phyloP scores from a whole-genome alignment of 2,888 invertebrate genomes.

The Drosophila pseudotakahashii region DNA sequence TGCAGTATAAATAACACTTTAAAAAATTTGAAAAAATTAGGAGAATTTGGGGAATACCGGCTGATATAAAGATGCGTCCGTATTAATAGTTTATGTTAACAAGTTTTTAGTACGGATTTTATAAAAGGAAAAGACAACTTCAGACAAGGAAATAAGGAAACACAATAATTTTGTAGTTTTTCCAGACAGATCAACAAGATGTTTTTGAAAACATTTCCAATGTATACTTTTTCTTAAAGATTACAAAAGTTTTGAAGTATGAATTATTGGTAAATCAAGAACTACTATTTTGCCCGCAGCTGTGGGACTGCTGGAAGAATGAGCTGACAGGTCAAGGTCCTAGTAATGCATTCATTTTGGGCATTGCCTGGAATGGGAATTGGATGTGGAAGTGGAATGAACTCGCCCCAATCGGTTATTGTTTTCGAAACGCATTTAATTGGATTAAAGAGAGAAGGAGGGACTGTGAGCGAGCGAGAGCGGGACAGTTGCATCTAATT shows the following conservation, averaged over 20 bases:
- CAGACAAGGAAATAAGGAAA: no score
- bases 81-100: background rate
- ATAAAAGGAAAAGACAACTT: no score
- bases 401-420: slow-evolving; percentile 15
- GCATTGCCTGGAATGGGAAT: slow-evolving; percentile 1
- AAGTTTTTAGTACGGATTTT: no score
- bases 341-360: slow-evolving; percentile 18
- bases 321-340: slow-evolving; percentile 42
- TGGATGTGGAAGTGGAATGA: slow-evolving; percentile 6
- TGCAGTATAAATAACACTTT: slow-evolving; percentile 24
- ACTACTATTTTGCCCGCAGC: background rate
- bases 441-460: slow-evolving; percentile 23
- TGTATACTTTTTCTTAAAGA: no score
- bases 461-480: background rate
- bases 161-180: no score
- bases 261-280: no score
- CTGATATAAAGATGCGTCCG: background rate
- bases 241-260: no score
- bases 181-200: no score
- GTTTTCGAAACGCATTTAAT: slow-evolving; percentile 33
- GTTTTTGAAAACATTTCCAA: no score
- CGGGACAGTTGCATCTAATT: slow-evolving; percentile 8
- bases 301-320: background rate
- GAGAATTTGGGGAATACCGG: slow-evolving; percentile 1
- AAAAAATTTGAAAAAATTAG: background rate